These are phyloP conservation scores for Gymnobelideus leadbeateri DNA, from an alignment of 2,113 vertebrate genomes.

Conservation along the genomic window DNA sequence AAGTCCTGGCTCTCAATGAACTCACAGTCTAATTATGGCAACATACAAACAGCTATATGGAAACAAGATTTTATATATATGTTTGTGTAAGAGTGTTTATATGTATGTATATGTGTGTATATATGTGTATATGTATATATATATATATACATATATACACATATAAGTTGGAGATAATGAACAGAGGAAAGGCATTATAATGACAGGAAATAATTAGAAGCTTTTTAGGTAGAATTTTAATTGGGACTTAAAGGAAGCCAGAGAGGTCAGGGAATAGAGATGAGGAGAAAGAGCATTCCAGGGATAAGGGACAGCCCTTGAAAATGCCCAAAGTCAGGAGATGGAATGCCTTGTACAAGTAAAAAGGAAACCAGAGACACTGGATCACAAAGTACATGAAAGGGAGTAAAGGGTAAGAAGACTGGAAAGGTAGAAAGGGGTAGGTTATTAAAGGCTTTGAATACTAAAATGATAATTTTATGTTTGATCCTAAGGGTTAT, in stretches of 20 bases:
- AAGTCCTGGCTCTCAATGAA: slow-evolving; percentile 6
- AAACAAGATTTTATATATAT: no score
- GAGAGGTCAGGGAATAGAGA: background rate
- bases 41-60: background rate
- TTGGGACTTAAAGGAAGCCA: background rate
- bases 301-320: background rate
- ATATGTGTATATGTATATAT: no score
- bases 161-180: background rate
- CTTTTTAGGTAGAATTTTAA: background rate
- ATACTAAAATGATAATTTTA: background rate
- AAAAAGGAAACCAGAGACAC: background rate
- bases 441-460: background rate
- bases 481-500: background rate
- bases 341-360: background rate
- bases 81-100: no score
- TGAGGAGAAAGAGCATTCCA: background rate
- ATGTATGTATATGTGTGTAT: no score
- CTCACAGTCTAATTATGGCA: background rate
- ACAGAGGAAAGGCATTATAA: background rate
- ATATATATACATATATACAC: background rate
- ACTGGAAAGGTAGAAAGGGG: background rate
- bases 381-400: background rate
- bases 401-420: background rate
- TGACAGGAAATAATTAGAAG: background rate
- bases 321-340: background rate